phyloP scores from a whole-genome alignment of 2,888 invertebrate species.

The Tipula confusa region DNA sequence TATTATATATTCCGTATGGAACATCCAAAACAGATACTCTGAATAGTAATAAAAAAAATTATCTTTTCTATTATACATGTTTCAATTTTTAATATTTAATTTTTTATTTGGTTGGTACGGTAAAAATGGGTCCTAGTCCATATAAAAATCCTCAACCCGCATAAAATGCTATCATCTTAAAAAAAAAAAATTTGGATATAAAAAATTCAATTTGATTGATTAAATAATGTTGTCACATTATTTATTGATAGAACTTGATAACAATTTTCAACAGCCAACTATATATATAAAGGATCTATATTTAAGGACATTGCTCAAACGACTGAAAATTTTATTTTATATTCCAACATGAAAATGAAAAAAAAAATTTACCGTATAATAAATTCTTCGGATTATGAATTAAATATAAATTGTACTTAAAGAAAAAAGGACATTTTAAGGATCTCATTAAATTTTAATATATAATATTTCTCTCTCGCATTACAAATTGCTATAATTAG shows the following conservation, averaged over 20 bases:
- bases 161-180: neutral
- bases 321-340: neutral
- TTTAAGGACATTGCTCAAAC: neutral
- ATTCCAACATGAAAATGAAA: too few relatives aligned
- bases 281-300: neutral
- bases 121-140: neutral
- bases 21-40: neutral
- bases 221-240: neutral
- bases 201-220: slow-evolving; percentile 20
- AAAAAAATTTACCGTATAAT: too few relatives aligned
- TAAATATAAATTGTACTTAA: neutral
- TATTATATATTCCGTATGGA: neutral
- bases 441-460: neutral
- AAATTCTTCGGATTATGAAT: neutral
- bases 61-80: neutral
- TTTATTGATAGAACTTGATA: neutral
- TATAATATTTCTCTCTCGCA: neutral
- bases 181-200: neutral
- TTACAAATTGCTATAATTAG: neutral
- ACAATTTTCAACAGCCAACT: neutral
- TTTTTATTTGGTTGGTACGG: too few relatives aligned
- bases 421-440: neutral
- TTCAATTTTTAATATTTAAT: too few relatives aligned
- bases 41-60: neutral
- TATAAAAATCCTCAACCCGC: neutral